phyloP scores from a whole-genome alignment of 2,113 vertebrate species.

The Phalacrocorax carbo region DNA sequence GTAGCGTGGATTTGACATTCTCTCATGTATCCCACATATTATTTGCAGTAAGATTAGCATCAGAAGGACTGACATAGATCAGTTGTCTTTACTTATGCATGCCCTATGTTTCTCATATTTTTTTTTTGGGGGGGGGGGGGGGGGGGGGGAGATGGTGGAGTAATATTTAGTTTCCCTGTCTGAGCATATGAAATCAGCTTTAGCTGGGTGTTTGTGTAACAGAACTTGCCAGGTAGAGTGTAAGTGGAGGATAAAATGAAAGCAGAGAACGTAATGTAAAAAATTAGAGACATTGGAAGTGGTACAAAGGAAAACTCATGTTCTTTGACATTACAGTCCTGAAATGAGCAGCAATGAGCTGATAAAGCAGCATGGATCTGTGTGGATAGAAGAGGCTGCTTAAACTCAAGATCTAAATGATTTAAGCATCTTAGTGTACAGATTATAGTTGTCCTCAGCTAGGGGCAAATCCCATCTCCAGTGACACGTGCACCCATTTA shows the following conservation, averaged over 20 bases:
- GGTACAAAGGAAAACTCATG: neutral
- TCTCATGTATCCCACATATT: conserved; percentile 49
- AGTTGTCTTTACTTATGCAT: conserved; percentile 12
- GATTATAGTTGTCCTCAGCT: neutral
- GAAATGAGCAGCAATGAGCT: neutral
- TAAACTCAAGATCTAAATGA: neutral
- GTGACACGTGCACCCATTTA: neutral
- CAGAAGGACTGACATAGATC: conserved; percentile 30
- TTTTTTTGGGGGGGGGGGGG: too few relatives aligned
- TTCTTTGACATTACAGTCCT: neutral
- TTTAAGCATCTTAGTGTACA: neutral
- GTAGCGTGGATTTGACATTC: conserved; percentile 23
- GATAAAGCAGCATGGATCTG: neutral
- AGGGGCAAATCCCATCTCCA: neutral
- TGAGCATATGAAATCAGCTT: neutral
- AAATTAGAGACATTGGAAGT: neutral
- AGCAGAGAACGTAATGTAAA: neutral
- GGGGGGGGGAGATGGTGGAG: neutral
- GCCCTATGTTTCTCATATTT: neutral
- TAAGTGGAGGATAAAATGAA: conserved; percentile 4
- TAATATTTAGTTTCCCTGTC: conserved; percentile 13
- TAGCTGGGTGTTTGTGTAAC: neutral
- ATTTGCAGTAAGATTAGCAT: conserved; percentile 61
- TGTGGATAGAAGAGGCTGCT: neutral
- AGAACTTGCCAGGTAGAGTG: neutral